Evolutionary conservation across 2,888 invertebrate genomes (phyloP).

Genomic region (Acanthoscelides obtectus): DNA sequence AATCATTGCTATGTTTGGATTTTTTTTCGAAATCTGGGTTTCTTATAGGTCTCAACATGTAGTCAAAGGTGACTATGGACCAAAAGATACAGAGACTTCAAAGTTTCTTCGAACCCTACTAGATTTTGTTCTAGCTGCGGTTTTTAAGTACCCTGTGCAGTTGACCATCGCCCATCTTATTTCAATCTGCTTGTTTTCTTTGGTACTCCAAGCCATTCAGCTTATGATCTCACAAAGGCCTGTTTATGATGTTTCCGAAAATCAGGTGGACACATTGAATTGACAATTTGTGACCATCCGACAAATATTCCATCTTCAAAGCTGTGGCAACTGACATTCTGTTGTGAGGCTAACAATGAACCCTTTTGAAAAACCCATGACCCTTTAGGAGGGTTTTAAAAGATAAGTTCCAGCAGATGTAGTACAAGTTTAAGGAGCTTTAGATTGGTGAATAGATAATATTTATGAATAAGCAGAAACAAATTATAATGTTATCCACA

Average conservation of each 20-base stretch:
- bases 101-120: too few species aligned
- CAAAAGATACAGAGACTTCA: too few species aligned
- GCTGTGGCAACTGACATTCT: neutral
- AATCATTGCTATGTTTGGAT: too few species aligned
- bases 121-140: too few species aligned
- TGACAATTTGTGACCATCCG: neutral
- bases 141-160: too few species aligned
- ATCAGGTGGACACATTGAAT: neutral
- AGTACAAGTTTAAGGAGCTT: neutral
- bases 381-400: neutral
- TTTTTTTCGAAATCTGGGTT: too few species aligned
- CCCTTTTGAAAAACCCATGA: neutral
- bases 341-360: neutral
- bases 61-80: too few species aligned
- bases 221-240: neutral
- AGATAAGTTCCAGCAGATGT: neutral
- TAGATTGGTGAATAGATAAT: neutral
- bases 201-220: neutral
- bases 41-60: too few species aligned
- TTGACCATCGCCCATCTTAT: neutral
- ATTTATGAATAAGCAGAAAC: neutral
- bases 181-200: constrained; percentile 4
- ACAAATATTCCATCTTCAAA: neutral
- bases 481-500: neutral
- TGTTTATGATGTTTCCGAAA: neutral